Percentiles rank a stretch among this genome's conserved stretches.
Conservation (phyloP, 2,888 invertebrate genomes). For the Cataglyphis rosenhaueri region DNA sequence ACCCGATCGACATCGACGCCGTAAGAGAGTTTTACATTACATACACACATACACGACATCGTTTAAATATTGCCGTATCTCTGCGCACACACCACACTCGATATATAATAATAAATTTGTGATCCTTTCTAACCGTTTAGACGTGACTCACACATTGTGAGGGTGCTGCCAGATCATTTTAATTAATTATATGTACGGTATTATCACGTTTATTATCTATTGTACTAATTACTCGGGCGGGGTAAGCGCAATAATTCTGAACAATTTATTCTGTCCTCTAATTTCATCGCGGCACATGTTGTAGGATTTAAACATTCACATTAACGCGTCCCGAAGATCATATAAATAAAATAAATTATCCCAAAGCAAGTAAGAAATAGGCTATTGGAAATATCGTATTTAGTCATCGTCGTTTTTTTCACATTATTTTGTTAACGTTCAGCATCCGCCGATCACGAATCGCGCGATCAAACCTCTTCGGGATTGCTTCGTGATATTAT, state of each 20-base stretch:
- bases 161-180: conserved; percentile 23
- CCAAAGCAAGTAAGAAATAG: conserved; percentile 7
- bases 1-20: conserved; percentile 9
- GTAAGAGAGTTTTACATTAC: background rate
- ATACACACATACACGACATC: conserved; percentile 35
- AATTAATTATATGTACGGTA: conserved; percentile 38
- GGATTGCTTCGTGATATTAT: conserved; percentile 18
- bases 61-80: conserved; percentile 28
- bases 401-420: too few relatives aligned
- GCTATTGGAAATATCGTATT: background rate
- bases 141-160: conserved; percentile 26
- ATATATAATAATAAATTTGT: conserved; percentile 37
- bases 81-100: conserved; percentile 29
- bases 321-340: conserved; percentile 43
- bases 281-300: conserved; percentile 11
- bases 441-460: background rate
- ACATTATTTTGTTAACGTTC: background rate
- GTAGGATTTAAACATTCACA: conserved; percentile 41
- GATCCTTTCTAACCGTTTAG: background rate
- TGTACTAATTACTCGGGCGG: conserved; percentile 68
- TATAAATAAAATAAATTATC: background rate
- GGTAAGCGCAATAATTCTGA: conserved; percentile 75
- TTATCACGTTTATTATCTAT: conserved; percentile 55
- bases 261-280: conserved; percentile 39
- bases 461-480: background rate